phyloP scores from a whole-genome alignment of 1,140 invertebrate genomes.

The Ectropis grisescens region DNA sequence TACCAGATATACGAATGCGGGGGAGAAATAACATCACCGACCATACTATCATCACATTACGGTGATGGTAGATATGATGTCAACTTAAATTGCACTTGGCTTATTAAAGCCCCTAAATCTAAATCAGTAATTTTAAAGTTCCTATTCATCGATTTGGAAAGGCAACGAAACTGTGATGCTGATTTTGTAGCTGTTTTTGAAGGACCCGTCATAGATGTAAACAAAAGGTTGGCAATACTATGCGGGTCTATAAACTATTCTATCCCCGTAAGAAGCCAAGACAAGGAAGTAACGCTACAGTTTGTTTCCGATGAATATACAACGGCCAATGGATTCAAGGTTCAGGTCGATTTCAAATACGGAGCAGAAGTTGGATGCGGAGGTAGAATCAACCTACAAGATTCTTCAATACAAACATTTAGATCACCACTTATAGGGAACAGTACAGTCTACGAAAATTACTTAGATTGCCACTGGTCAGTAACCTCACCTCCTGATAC shows the following conservation, averaged over 20 bases:
- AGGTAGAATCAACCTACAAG: too few relatives aligned
- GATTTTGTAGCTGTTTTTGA: slow-evolving; percentile 77
- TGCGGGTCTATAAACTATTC: slow-evolving; percentile 76
- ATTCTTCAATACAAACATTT: too few relatives aligned
- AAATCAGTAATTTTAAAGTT: slow-evolving; percentile 79
- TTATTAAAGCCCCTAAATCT: slow-evolving; percentile 77
- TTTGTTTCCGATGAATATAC: slow-evolving; percentile 64
- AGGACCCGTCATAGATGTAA: slow-evolving; percentile 47
- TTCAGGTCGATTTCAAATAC: slow-evolving; percentile 72
- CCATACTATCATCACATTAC: slow-evolving; percentile 14
- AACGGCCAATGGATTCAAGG: slow-evolving; percentile 71
- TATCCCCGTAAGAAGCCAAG: slow-evolving; percentile 70
- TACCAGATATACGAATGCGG: slow-evolving; percentile 69
- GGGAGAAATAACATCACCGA: slow-evolving; percentile 16
- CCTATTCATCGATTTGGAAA: slow-evolving; percentile 68
- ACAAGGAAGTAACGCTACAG: slow-evolving; percentile 71
- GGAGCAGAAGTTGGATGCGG: slow-evolving; percentile 58
- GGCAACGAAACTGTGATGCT: slow-evolving; percentile 35
- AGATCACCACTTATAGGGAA: too few relatives aligned
- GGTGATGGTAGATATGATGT: slow-evolving; percentile 34
- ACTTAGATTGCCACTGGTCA: slow-evolving; percentile 62
- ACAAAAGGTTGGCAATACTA: slow-evolving; percentile 68
- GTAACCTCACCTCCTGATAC: slow-evolving; percentile 60
- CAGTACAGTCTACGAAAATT: slow-evolving; percentile 48
- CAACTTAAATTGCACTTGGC: slow-evolving; percentile 82